Evolutionary conservation across 2,797 vertebrate genomes (phyloP).

Genomic region (Schizopygopsis malacanthus): DNA sequence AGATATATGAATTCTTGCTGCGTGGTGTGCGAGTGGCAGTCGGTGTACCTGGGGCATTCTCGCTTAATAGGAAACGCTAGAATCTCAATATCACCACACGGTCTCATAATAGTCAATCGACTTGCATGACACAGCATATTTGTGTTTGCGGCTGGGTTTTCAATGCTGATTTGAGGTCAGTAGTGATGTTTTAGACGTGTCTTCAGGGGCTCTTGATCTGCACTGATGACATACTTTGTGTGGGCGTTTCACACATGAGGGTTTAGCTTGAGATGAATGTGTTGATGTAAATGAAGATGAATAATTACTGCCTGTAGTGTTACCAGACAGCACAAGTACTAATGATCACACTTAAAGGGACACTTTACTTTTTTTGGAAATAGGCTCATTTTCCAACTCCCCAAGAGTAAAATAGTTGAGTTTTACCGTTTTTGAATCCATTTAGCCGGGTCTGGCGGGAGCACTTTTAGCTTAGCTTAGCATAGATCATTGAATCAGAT

Average conservation of each 20-base stretch:
- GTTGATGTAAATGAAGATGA: constrained; percentile 75
- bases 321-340: neutral
- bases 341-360: neutral
- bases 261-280: constrained; percentile 62
- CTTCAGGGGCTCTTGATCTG: constrained; percentile 16
- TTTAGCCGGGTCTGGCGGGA: too few species aligned
- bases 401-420: too few species aligned
- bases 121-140: constrained; percentile 44
- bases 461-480: too few species aligned
- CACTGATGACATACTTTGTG: neutral
- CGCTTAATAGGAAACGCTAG: constrained; percentile 67
- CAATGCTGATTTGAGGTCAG: constrained; percentile 28
- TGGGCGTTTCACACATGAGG: constrained; percentile 21
- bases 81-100: constrained; percentile 63
- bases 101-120: constrained; percentile 63
- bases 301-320: constrained; percentile 72
- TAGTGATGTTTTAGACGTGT: constrained; percentile 29
- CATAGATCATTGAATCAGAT: too few species aligned
- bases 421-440: too few species aligned
- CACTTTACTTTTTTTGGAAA: neutral
- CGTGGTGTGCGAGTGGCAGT: constrained; percentile 43
- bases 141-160: neutral
- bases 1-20: constrained; percentile 61
- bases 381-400: neutral
- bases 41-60: constrained; percentile 64